These are phyloP conservation scores for Hippocampus zosterae DNA, from an alignment of 2,113 vertebrate genomes.

Conservation along the genomic window DNA sequence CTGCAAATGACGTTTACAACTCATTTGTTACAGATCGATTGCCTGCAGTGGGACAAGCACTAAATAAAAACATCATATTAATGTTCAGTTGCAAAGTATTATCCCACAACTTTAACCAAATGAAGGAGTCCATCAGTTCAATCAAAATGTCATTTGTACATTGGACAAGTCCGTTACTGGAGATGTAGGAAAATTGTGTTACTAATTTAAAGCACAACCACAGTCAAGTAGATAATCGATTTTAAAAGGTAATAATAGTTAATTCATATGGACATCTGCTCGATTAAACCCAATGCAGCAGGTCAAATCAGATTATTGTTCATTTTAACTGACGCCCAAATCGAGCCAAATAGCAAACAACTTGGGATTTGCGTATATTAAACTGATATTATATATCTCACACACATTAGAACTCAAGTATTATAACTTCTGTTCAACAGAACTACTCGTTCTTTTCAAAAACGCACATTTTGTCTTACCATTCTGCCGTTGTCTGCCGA, in stretches of 20 bases:
- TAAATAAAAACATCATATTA: background rate
- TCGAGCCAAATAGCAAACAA: background rate
- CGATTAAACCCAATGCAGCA: background rate
- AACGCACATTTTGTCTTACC: conserved; percentile 53
- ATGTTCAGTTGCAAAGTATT: background rate
- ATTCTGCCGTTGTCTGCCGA: conserved; percentile 56
- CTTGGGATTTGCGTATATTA: background rate
- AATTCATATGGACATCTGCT: background rate
- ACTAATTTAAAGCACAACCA: background rate
- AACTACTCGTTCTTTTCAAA: background rate
- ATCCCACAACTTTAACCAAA: background rate
- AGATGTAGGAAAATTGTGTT: too few relatives aligned
- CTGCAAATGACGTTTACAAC: background rate
- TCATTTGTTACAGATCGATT: background rate
- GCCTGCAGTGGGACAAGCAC: background rate
- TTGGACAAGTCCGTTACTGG: background rate
- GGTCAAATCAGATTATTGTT: background rate
- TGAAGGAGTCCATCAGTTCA: background rate
- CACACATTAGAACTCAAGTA: too few relatives aligned
- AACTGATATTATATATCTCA: too few relatives aligned
- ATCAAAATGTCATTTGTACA: background rate
- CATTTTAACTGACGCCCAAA: background rate
- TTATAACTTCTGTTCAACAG: background rate
- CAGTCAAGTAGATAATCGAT: background rate
- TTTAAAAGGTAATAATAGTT: background rate